These are phyloP conservation scores for Eupithecia abbreviata DNA, from an alignment of 2,888 invertebrate species.

Conservation along the genomic window DNA sequence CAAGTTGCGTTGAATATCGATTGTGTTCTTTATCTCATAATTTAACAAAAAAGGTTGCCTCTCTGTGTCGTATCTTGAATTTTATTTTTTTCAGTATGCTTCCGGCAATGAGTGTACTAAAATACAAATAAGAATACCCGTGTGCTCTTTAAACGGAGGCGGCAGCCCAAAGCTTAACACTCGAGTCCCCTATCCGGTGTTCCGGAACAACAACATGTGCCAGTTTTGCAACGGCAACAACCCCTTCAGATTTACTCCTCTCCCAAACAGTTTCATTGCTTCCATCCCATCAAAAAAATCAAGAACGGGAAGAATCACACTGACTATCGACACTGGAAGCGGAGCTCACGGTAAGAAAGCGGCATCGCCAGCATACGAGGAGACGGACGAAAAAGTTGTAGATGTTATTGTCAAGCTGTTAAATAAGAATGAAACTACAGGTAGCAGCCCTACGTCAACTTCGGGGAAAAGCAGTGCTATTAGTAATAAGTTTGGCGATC, in stretches of 20 bases:
- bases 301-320: slow-evolving; percentile 43
- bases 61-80: neutral
- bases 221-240: slow-evolving; percentile 29
- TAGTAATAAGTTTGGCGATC: slow-evolving; percentile 10
- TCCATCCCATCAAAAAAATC: slow-evolving; percentile 42
- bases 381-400: slow-evolving; percentile 26
- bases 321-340: slow-evolving; percentile 50
- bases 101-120: slow-evolving; percentile 15
- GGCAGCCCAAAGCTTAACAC: slow-evolving; percentile 2
- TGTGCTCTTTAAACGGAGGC: slow-evolving; percentile 18
- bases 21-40: neutral
- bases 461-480: slow-evolving; percentile 23
- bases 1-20: neutral
- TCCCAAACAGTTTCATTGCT: slow-evolving; percentile 36
- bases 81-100: slow-evolving; percentile 33
- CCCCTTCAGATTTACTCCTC: slow-evolving; percentile 16
- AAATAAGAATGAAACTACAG: slow-evolving; percentile 3
- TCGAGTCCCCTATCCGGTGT: slow-evolving; percentile 20
- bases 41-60: neutral
- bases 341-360: slow-evolving; percentile 9
- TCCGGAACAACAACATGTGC: slow-evolving; percentile 32
- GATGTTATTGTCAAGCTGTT: slow-evolving; percentile 22
- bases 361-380: slow-evolving; percentile 19
- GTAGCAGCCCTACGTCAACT: slow-evolving; percentile 10
- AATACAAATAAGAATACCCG: slow-evolving; percentile 30